Conservation (phyloP, 2,113 vertebrate genomes). For the Tragelaphus strepsiceros region DNA sequence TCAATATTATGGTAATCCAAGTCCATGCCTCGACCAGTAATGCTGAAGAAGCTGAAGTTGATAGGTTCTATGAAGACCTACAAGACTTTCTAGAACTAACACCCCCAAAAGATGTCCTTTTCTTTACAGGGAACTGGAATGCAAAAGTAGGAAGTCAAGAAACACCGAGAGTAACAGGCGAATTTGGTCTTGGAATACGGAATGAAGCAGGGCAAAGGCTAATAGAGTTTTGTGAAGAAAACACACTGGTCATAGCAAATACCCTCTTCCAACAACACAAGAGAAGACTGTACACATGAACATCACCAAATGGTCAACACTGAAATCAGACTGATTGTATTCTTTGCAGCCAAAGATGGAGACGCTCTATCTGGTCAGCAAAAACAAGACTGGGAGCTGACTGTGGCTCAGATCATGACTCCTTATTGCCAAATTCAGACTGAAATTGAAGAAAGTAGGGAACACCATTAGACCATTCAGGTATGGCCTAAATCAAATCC, state of each 20-base stretch:
- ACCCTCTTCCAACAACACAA: background rate
- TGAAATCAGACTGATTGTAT: background rate
- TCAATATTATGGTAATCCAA: background rate
- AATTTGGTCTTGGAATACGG: background rate
- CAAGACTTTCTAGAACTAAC: background rate
- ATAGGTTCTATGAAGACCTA: background rate
- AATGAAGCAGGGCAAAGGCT: background rate
- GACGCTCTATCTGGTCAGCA: background rate
- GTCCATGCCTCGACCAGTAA: background rate
- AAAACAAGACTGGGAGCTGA: background rate
- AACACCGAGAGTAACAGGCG: background rate
- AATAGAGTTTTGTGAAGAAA: background rate
- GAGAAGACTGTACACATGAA: background rate
- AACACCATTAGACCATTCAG: background rate
- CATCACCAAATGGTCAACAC: background rate
- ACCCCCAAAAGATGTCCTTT: background rate
- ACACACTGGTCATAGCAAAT: accelerated
- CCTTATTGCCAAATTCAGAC: background rate
- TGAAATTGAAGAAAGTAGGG: background rate
- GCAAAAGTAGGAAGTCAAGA: background rate
- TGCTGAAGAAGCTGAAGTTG: background rate
- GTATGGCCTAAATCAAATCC: background rate
- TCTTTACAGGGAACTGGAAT: background rate
- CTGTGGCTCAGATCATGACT: background rate
- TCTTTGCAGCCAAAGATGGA: background rate